Evolutionary conservation across 2,888 invertebrate genomes (phyloP), one percentile per base, ranked within the genome.

Genomic region (Coleophora flavipennella): DNA sequence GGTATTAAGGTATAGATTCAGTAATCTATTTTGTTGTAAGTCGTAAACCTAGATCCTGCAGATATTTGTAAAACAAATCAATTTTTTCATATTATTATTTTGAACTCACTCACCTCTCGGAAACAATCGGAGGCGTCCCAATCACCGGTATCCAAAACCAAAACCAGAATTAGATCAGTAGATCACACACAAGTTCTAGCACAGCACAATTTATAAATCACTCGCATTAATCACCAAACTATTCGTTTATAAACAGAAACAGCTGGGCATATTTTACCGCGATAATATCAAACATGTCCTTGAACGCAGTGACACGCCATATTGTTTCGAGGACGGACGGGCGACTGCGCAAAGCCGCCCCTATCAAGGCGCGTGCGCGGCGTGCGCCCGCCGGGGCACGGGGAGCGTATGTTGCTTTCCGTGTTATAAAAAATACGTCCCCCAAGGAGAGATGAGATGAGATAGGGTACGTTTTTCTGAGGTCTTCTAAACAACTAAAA

Each of bases 261-360:
- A 60, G 60, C 56, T 66, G 65, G 54, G 51, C 36, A 50, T 36
- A 39, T 57, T 65, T 64, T 67, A 56, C 58, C 66, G 74, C 63
- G 64, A 67, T 70, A 59, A 57, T 78, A 76, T 78, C 73, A 77
- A 57, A 61, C 38, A 58, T 67, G 77, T 78, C 80, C 80, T 79
- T 78, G 75, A 63, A 60, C 69, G 62, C 53, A 53, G 65, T 65
- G 53, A 42, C 54, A 55, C 80, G 76, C 79, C 81, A 77, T 79
- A 72, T 75, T 74, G 68, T 57, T 67, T 70, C 63, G 64, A 64
- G 70, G 71, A 72, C 75, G 69, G 67, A 73, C 83, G 81, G 77
- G 69, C 77, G 77, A 83, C 83, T 83, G 81, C 79, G 81, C 79
- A 69, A 63, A 59, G 67, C 73, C 66, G 71, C 67, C 74, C 72